Evolutionary conservation across 2,888 invertebrate species (phyloP).

Genomic region (Dryobota labecula): DNA sequence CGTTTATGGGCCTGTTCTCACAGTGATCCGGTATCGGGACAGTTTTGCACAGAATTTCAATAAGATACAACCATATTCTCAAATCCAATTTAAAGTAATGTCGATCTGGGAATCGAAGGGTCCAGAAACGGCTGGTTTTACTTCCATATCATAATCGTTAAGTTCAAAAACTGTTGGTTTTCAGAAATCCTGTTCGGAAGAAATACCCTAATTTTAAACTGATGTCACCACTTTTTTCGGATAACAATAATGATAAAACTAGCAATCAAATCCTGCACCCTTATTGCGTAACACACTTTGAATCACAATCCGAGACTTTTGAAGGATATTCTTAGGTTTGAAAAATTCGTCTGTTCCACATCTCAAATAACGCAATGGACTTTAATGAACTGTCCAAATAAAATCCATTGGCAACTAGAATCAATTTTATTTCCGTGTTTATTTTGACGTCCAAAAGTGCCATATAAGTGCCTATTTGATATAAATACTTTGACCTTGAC

Average conservation of each 20-base stretch:
- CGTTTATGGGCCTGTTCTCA: constrained; percentile 81
- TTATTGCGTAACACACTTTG: no score
- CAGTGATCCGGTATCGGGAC: constrained; percentile 75
- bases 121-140: constrained; percentile 3
- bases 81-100: constrained; percentile 41
- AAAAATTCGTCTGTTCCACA: no score
- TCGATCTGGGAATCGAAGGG: constrained; percentile 13
- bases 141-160: background rate
- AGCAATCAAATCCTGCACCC: background rate
- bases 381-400: no score
- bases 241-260: background rate
- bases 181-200: background rate
- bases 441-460: no score
- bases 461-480: no score
- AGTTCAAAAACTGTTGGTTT: background rate
- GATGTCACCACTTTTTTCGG: background rate
- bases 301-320: no score
- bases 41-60: constrained; percentile 73
- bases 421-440: no score
- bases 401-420: no score
- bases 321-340: no score
- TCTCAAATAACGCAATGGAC: no score
- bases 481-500: no score
- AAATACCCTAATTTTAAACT: background rate
- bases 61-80: constrained; percentile 51